Conservation (phyloP, 2,888 invertebrate genomes). For the Falcaria lacertinaria region DNA sequence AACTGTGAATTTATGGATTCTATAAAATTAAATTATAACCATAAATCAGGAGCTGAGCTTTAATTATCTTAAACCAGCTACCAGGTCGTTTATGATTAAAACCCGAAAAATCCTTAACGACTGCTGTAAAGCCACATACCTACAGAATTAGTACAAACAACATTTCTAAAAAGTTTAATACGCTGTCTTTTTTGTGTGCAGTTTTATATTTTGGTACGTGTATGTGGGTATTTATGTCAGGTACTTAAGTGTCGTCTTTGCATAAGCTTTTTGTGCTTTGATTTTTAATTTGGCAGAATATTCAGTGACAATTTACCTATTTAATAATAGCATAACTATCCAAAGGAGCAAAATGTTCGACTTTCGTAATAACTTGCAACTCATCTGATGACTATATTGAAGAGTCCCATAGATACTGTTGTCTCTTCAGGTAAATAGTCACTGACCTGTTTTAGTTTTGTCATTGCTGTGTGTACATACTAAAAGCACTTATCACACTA, state of each 20-base stretch:
- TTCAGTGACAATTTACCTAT: conserved; percentile 20
- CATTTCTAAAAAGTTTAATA: neutral
- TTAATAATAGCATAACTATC: too few relatives aligned
- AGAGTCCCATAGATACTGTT: too few relatives aligned
- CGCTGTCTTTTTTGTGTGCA: neutral
- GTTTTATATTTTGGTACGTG: conserved; percentile 19
- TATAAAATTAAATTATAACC: too few relatives aligned
- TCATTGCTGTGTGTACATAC: conserved; percentile 76
- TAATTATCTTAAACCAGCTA: too few relatives aligned
- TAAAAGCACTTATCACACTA: conserved; percentile 73
- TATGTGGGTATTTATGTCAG: conserved; percentile 31
- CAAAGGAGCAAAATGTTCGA: too few relatives aligned
- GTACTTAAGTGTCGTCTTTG: conserved; percentile 35
- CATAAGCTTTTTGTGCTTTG: conserved; percentile 58
- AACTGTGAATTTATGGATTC: too few relatives aligned
- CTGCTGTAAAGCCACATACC: neutral
- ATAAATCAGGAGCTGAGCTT: too few relatives aligned
- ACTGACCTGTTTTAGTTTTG: conserved; percentile 53
- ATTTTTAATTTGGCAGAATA: conserved; percentile 39
- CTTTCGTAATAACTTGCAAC: too few relatives aligned
- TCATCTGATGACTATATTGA: too few relatives aligned
- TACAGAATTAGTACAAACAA: too few relatives aligned
- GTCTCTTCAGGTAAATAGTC: conserved; percentile 31
- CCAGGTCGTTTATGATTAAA: too few relatives aligned
- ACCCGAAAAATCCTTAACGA: too few relatives aligned